Evolutionary conservation across 2,113 vertebrate genomes (phyloP).

Genomic region (Geococcyx californianus): DNA sequence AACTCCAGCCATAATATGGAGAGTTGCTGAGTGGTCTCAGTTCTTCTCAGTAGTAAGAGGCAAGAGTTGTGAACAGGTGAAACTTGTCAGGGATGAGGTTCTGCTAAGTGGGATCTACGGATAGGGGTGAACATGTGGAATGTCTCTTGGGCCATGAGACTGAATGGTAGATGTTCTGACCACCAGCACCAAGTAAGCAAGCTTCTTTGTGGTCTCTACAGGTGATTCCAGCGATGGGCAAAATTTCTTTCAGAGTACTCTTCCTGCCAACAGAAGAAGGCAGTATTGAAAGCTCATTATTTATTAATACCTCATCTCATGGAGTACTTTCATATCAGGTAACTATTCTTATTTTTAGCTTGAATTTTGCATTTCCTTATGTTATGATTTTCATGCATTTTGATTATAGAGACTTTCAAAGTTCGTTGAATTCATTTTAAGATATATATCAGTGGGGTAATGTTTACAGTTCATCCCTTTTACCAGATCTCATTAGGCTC

Average conservation of each 20-base stretch:
- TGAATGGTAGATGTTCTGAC: background rate
- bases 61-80: background rate
- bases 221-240: slow-evolving; percentile 94
- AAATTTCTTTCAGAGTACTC: slow-evolving; percentile 92
- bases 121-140: fast-evolving
- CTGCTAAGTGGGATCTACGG: background rate
- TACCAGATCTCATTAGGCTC: background rate
- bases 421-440: background rate
- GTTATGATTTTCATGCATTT: background rate
- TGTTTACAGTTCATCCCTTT: background rate
- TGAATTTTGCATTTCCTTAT: background rate
- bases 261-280: slow-evolving; percentile 95
- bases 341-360: slow-evolving; percentile 20
- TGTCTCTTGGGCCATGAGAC: fast-evolving
- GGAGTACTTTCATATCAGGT: slow-evolving; percentile 92
- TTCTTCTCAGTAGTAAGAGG: background rate
- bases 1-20: background rate
- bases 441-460: background rate
- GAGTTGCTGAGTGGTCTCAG: background rate
- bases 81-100: background rate
- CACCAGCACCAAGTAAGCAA: background rate
- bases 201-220: slow-evolving; percentile 66
- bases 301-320: slow-evolving; percentile 97
- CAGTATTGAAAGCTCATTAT: slow-evolving; percentile 94
- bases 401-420: background rate